Percentiles rank a stretch among this genome's conserved stretches.
phyloP scores from a whole-genome alignment of 2,797 vertebrate species.

The Lerista edwardsae region DNA sequence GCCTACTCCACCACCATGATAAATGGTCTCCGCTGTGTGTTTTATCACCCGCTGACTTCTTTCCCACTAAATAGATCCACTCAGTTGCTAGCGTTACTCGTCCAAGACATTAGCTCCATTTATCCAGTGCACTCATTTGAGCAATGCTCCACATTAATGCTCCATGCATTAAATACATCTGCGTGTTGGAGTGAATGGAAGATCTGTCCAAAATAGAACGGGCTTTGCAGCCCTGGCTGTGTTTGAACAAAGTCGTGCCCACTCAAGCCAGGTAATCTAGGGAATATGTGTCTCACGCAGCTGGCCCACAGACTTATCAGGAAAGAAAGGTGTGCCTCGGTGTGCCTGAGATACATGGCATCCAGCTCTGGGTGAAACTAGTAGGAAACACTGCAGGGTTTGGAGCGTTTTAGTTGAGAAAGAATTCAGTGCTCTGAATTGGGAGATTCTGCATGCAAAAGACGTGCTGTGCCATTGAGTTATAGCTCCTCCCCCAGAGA shows the following conservation, averaged over 20 bases:
- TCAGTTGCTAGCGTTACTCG: not conserved
- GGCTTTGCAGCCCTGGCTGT: not conserved
- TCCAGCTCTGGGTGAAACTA: not conserved
- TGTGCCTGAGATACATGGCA: not conserved
- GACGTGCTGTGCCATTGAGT: no score
- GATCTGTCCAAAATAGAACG: not conserved
- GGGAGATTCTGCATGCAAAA: no score
- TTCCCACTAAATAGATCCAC: conserved; percentile 29
- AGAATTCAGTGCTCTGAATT: no score
- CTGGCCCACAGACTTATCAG: not conserved
- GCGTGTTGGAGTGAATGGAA: not conserved
- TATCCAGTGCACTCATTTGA: not conserved
- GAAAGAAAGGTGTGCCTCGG: not conserved
- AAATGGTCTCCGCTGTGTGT: conserved; percentile 28
- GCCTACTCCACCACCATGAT: not conserved
- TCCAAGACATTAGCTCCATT: not conserved
- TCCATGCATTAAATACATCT: not conserved
- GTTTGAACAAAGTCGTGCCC: not conserved
- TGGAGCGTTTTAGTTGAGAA: not conserved
- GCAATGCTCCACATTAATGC: not conserved
- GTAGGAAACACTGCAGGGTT: no score
- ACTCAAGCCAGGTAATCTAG: not conserved
- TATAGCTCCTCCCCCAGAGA: no score
- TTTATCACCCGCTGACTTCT: conserved; percentile 17
- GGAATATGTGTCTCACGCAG: not conserved